Evolutionary conservation across 2,888 invertebrate species (phyloP), one percentile per base, ranked within the genome.

Genomic region (Tiphia femorata): DNA sequence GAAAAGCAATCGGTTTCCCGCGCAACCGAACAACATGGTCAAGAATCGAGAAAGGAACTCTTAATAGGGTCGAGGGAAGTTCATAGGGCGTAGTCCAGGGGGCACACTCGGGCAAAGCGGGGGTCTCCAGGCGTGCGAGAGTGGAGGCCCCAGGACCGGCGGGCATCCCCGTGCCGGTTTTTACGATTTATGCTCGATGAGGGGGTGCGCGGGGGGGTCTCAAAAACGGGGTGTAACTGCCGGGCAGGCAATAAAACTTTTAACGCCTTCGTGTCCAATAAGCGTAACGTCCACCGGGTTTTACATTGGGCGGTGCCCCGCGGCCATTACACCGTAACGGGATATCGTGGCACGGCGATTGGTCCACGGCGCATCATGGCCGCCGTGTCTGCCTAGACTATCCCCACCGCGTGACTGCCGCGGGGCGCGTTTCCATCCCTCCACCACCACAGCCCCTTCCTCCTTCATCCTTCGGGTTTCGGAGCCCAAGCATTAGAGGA

Each of bases 281-380:
- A 77, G 76, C 77, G 72, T 71, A 54, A 73, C 69, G 77, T 74
- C 72, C 71, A 59, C 65, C 65, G 53, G 67, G 68, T 75, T 74
- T 75, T 73, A 73, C 72, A 70, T 62, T 69, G 80, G 83, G 82
- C 81, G 81, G 76, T 55, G 72, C 75, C 72, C 64, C 68, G 81
- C 83, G 73, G 83, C 83, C 83, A 83, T 83, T 78, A 83, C 75
- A 70, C 71, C 72, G 70, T 73, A 77, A 80, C 79, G 63, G 73
- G 61, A 38, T 47, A 59, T 68, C 30, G 58, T 50, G 23, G 27
- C 44, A 17, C 53, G 35, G 57, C 72, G 67, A 83, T 82, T 83
- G 80, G 83, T 53, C 53, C 56, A 27, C 10, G 48, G 42, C 21
- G 63, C 76, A 83, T 80, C 80, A 83, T 83, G 82, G 83, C 83